Percentiles rank a stretch among this genome's conserved stretches.
Conservation (phyloP, 2,888 invertebrate species). For the Dicyrtoma fusca region DNA sequence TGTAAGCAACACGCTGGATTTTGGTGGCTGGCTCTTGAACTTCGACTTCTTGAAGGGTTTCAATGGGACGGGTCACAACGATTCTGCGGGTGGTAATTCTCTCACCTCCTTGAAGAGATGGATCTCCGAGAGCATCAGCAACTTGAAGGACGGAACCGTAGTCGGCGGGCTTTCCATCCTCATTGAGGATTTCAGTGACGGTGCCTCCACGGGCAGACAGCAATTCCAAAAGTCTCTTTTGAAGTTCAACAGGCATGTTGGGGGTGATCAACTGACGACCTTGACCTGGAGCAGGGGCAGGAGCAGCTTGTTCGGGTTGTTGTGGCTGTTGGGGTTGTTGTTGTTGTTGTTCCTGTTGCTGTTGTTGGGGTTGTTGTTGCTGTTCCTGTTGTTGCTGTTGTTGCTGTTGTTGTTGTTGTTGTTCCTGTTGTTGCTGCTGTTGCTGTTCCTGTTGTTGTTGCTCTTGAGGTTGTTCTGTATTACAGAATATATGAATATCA, state of each 20-base stretch:
- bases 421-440: constrained; percentile 34
- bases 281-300: constrained; percentile 57
- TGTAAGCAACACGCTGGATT: constrained; percentile 65
- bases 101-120: constrained; percentile 64
- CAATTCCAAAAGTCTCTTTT: constrained; percentile 64
- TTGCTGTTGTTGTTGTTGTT: constrained; percentile 30
- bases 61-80: constrained; percentile 67
- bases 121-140: constrained; percentile 64
- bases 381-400: constrained; percentile 42
- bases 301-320: constrained; percentile 55
- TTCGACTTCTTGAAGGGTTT: constrained; percentile 66
- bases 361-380: constrained; percentile 27
- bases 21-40: constrained; percentile 67
- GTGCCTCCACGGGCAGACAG: constrained; percentile 62
- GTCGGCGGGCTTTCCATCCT: constrained; percentile 59
- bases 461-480: constrained; percentile 24
- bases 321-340: constrained; percentile 29
- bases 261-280: constrained; percentile 42
- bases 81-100: constrained; percentile 66
- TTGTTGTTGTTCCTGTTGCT: constrained; percentile 40
- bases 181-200: constrained; percentile 60
- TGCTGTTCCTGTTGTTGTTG: constrained; percentile 44
- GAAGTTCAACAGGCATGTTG: constrained; percentile 57
- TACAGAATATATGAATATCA: not conserved
- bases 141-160: constrained; percentile 61